Evolutionary conservation across 1,140 invertebrate genomes (phyloP).

Genomic region (Conus ventricosus): DNA sequence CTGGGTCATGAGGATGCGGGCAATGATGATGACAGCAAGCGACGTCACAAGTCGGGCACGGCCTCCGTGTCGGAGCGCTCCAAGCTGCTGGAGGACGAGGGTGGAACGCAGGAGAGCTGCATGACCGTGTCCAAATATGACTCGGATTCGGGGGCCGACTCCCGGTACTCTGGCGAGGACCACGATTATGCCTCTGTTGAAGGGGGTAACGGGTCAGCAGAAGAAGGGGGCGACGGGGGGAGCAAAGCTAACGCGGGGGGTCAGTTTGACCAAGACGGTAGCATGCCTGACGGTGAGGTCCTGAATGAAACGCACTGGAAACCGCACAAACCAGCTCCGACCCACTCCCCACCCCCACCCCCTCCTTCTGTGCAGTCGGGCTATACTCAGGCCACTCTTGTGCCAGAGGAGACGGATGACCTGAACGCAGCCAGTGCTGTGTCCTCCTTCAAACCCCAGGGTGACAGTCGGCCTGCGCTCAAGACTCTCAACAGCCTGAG

Average conservation of each 20-base stretch:
- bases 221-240: not conserved
- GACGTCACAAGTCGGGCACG: not conserved
- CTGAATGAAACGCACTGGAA: not conserved
- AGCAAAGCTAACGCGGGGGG: not conserved
- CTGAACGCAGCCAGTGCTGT: not conserved
- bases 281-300: not conserved
- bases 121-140: not conserved
- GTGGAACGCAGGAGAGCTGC: not conserved
- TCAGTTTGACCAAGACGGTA: not conserved
- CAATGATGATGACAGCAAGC: conserved; percentile 9
- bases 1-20: conserved; percentile 23
- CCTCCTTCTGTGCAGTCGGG: not conserved
- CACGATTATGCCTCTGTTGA: conserved; percentile 4
- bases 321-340: not conserved
- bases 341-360: not conserved
- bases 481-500: not conserved
- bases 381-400: not conserved
- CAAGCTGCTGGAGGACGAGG: conserved; percentile 3
- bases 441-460: not conserved
- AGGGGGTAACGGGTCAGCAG: not conserved
- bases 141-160: not conserved
- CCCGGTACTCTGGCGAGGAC: conserved; percentile 1
- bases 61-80: not conserved
- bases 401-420: not conserved
- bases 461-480: not conserved